Base-by-base conservation (phyloP, 1,140 invertebrate species). In the Telenomus remus region DNA sequence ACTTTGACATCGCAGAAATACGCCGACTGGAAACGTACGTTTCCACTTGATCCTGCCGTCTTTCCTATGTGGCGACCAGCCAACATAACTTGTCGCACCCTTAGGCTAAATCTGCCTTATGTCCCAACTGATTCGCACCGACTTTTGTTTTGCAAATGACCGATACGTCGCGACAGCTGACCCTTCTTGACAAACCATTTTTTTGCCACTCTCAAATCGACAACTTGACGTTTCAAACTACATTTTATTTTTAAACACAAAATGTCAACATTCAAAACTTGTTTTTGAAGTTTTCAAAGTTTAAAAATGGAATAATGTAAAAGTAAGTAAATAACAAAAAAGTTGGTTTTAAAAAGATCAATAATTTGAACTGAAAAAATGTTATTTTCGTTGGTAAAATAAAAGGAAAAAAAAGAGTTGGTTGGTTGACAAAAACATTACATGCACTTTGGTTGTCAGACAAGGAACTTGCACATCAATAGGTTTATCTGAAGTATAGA, bases 101-200 rank as follows among this genome's bases (percentile, higher is more conserved):
- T 80, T 80, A 83, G 81, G 81, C 83, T 86, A 84, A 85, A 85
- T 86, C 84, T 86, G 83, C 76, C 68, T 75, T 79, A 79, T 78
- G 71, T 9, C 69, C 63, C 51, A 78, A 66, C 51, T 59, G 74
- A 43, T 34, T 64, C 44, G 42, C 39, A 68, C 16, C 49, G 50
- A 61, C 16, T 77, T 77, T 69, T 73, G 68, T 77, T 27, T 27
- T 69, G 49, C 75, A 51, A 64, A 77, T 51, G 61, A 53, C 61
- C 50, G 47, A 64, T 63, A 27, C 42, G 61, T 71, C 66, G 56
- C 66, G 68, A 68, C 63, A 57, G 50, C 63, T 49, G 57, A 68
- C 61, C 34, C 53, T 55, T 57, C 48, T 48, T 51, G 0, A 14
- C 50, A 19, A 49, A 56, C 16, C 48, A 33, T 10, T 3, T 61